Evolutionary conservation across 2,797 vertebrate genomes (phyloP).

Genomic region (Nothura maculosa): DNA sequence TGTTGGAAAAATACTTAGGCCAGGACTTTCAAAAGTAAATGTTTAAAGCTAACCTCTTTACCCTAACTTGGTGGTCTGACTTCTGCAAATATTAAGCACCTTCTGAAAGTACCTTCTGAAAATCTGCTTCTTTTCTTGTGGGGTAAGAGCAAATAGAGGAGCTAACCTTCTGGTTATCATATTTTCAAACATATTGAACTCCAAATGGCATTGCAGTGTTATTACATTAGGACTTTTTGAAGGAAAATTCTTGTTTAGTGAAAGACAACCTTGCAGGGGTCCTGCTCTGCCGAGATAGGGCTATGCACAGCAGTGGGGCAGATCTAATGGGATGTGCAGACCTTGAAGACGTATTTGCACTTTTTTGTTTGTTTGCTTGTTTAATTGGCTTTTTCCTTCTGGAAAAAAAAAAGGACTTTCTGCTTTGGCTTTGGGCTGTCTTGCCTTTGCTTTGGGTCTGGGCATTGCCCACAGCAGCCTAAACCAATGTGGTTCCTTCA

Average conservation of each 20-base stretch:
- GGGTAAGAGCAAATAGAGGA: rapidly evolving
- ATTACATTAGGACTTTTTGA: neutral
- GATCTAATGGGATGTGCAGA: neutral
- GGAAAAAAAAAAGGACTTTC: neutral
- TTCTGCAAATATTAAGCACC: neutral
- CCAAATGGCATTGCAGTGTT: neutral
- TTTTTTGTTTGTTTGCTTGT: neutral
- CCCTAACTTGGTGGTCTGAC: neutral
- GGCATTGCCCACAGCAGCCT: neutral
- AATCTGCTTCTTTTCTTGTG: neutral
- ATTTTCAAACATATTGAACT: neutral
- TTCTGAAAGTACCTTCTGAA: neutral
- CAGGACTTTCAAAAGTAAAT: neutral
- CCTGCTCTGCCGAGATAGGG: neutral
- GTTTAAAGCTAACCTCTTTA: neutral
- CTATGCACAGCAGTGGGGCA: neutral
- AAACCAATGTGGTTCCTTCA: neutral
- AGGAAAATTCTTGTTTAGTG: neutral
- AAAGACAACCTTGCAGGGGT: neutral
- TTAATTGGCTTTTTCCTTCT: neutral
- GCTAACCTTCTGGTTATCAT: neutral
- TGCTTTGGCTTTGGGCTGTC: neutral
- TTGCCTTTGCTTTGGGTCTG: neutral
- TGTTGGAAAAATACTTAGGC: conserved; percentile 6
- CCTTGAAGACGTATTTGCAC: neutral